Conservation (phyloP, 1,140 invertebrate genomes). For the Harlomillsia oculata region DNA sequence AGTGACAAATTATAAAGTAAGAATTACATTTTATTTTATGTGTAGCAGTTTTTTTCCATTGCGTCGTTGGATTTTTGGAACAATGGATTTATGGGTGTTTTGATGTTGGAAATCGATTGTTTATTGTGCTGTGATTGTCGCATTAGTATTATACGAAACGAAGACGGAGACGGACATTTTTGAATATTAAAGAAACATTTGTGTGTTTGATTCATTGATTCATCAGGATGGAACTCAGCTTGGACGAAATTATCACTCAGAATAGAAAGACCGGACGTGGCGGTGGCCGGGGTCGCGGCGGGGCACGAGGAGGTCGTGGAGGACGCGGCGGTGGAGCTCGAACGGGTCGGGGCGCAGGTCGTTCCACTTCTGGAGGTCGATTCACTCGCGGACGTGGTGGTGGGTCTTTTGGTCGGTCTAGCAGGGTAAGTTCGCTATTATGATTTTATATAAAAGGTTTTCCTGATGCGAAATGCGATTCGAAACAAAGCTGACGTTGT, state of each 20-base stretch:
- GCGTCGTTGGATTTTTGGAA: too few species aligned
- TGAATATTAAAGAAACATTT: not conserved
- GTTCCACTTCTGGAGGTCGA: not conserved
- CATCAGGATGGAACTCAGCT: slow-evolving; percentile 33
- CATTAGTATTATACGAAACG: too few species aligned
- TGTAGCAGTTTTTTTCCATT: too few species aligned
- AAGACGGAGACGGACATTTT: too few species aligned
- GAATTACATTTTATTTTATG: too few species aligned
- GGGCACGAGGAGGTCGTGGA: slow-evolving; percentile 21
- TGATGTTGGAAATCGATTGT: too few species aligned
- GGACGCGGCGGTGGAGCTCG: slow-evolving; percentile 6
- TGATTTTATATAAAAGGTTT: too few species aligned
- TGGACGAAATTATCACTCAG: slow-evolving; percentile 34
- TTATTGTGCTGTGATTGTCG: too few species aligned
- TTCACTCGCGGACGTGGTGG: slow-evolving; percentile 6
- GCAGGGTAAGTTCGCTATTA: slow-evolving; percentile 10
- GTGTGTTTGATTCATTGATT: not conserved
- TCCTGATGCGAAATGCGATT: too few species aligned
- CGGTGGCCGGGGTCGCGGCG: slow-evolving; percentile 16
- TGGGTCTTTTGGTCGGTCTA: slow-evolving; percentile 20
- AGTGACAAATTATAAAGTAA: too few species aligned
- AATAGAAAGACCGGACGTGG: slow-evolving; percentile 19
- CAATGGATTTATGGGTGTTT: too few species aligned
- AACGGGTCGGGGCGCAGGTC: slow-evolving; percentile 7
- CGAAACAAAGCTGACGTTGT: too few species aligned